Evolutionary conservation across 1,140 invertebrate genomes (phyloP).

Genomic region (Dendrolimus punctatus): DNA sequence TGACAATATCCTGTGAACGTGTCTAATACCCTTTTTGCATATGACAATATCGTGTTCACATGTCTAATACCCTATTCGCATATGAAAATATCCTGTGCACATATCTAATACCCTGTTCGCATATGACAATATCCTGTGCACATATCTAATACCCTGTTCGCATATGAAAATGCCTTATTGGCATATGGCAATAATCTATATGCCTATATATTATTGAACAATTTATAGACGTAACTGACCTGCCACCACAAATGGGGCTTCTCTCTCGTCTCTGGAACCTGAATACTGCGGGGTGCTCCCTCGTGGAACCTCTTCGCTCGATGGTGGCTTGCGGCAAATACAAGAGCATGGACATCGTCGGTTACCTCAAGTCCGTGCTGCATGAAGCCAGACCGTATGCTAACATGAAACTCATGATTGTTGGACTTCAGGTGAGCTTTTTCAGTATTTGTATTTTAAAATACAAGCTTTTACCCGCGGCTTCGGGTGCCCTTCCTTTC

Average conservation of each 20-base stretch:
- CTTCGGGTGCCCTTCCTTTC: too few relatives aligned
- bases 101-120: too few relatives aligned
- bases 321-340: constrained; percentile 95
- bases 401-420: constrained; percentile 98
- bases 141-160: too few relatives aligned
- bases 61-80: too few relatives aligned
- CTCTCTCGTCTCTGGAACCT: constrained; percentile 96
- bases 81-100: too few relatives aligned
- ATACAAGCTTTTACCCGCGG: not conserved
- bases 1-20: too few relatives aligned
- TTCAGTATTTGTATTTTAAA: not conserved
- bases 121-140: too few relatives aligned
- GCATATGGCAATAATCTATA: too few relatives aligned
- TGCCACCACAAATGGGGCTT: constrained; percentile 96
- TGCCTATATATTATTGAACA: too few relatives aligned
- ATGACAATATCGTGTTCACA: too few relatives aligned
- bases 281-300: constrained; percentile 90
- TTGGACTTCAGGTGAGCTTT: constrained; percentile 84
- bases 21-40: too few relatives aligned
- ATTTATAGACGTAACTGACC: constrained; percentile 79
- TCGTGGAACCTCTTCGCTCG: constrained; percentile 91
- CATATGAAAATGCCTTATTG: too few relatives aligned
- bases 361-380: constrained; percentile 90
- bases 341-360: constrained; percentile 97
- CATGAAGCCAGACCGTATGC: constrained; percentile 95